These are phyloP conservation scores for Megatriorchis doriae DNA, from an alignment of 2,113 vertebrate species.

Conservation along the genomic window DNA sequence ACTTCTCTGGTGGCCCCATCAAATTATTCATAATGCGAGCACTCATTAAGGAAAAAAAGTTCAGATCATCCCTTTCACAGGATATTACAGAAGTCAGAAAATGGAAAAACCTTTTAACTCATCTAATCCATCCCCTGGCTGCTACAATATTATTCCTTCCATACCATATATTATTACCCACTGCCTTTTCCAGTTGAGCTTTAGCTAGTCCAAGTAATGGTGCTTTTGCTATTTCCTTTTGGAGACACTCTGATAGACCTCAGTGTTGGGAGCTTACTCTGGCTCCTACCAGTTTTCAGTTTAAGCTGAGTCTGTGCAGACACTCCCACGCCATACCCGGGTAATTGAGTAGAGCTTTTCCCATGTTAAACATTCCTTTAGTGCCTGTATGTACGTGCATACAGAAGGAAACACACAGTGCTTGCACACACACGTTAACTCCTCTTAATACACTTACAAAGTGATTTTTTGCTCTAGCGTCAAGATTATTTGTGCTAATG, in stretches of 20 bases:
- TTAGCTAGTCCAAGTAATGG: background rate
- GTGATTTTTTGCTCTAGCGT: background rate
- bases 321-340: background rate
- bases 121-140: slow-evolving; percentile 50
- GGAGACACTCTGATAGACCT: slow-evolving; percentile 21
- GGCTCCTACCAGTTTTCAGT: background rate
- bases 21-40: slow-evolving; percentile 28
- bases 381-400: background rate
- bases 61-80: slow-evolving; percentile 55
- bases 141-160: slow-evolving; percentile 56
- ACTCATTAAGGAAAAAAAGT: slow-evolving; percentile 47
- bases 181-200: slow-evolving; percentile 42
- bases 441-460: background rate
- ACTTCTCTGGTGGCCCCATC: slow-evolving; percentile 58
- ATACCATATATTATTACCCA: slow-evolving; percentile 41
- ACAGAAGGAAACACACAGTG: background rate
- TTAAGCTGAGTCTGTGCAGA: background rate
- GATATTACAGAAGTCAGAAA: slow-evolving; percentile 63
- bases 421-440: background rate
- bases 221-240: slow-evolving; percentile 44
- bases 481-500: background rate
- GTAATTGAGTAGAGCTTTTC: background rate
- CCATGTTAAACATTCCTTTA: background rate
- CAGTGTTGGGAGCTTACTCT: background rate
- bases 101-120: slow-evolving; percentile 65